These are phyloP conservation scores for Noctilio leporinus DNA, from an alignment of 2,113 vertebrate species.

Conservation along the genomic window DNA sequence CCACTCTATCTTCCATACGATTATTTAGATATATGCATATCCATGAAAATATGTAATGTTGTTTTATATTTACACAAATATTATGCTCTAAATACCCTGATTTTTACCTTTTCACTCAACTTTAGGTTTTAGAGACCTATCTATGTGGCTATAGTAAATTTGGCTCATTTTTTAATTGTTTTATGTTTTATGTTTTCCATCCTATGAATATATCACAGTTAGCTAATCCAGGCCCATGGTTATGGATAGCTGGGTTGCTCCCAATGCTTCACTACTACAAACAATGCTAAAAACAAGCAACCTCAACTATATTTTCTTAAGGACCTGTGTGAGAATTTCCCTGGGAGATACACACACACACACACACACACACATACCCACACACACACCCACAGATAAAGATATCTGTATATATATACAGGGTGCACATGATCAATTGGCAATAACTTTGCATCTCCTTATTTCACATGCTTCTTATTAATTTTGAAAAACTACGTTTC, in stretches of 20 bases:
- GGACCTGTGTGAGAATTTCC: not conserved
- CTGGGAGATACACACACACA: not conserved
- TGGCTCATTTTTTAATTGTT: not conserved
- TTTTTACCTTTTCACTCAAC: not conserved
- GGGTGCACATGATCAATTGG: no score
- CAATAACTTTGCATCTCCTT: no score
- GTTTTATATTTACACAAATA: slow-evolving; percentile 32
- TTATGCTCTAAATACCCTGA: slow-evolving; percentile 5
- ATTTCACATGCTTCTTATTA: no score
- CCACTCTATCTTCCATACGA: not conserved
- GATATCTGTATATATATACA: no score
- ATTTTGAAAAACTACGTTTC: no score
- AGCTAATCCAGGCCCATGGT: not conserved
- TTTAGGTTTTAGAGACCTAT: not conserved
- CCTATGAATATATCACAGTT: not conserved
- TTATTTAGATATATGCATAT: not conserved
- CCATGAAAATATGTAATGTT: not conserved
- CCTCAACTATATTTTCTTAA: not conserved
- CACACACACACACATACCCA: no score
- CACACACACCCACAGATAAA: no score
- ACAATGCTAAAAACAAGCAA: not conserved
- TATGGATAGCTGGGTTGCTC: not conserved
- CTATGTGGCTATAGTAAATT: not conserved
- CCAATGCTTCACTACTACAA: slow-evolving; percentile 10
- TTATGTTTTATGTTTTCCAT: not conserved